A percentile compares a stretch with the other conserved stretches of the same genome.
Evolutionary conservation across 2,113 vertebrate genomes (phyloP).

Genomic region (Ammodytes marinus): DNA sequence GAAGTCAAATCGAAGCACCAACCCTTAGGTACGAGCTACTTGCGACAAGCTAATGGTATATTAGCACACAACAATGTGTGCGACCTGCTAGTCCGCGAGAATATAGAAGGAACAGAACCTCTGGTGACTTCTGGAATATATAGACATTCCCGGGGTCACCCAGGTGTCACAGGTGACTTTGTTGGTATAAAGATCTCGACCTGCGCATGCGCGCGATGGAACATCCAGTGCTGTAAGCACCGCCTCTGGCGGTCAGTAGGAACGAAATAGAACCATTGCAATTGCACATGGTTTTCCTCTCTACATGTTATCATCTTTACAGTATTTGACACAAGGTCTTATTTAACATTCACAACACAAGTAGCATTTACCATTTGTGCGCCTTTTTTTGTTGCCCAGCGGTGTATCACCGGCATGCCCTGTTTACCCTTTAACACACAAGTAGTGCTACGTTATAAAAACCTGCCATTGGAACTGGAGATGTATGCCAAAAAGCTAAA

Average conservation of each 20-base stretch:
- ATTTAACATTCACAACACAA: not conserved
- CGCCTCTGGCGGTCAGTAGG: not conserved
- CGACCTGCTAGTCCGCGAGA: too few species aligned
- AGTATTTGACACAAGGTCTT: not conserved
- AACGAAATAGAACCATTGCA: not conserved
- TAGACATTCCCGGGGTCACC: too few species aligned
- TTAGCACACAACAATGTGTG: too few species aligned
- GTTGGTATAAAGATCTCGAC: too few species aligned
- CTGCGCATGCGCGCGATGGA: too few species aligned
- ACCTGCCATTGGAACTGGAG: not conserved
- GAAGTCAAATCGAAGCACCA: too few species aligned
- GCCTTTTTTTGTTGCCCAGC: not conserved
- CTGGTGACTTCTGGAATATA: too few species aligned
- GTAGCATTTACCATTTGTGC: not conserved
- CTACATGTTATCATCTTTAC: not conserved
- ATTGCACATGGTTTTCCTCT: not conserved
- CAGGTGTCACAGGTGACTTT: too few species aligned
- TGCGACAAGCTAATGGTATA: too few species aligned
- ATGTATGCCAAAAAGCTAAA: not conserved
- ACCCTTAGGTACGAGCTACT: too few species aligned
- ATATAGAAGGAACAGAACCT: too few species aligned
- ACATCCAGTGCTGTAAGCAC: too few species aligned
- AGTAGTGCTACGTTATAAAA: not conserved
- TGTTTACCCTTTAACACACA: constrained; percentile 1
- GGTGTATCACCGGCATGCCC: not conserved